phyloP scores from a whole-genome alignment of 2,797 vertebrate genomes.

The Myotis vivesi region DNA sequence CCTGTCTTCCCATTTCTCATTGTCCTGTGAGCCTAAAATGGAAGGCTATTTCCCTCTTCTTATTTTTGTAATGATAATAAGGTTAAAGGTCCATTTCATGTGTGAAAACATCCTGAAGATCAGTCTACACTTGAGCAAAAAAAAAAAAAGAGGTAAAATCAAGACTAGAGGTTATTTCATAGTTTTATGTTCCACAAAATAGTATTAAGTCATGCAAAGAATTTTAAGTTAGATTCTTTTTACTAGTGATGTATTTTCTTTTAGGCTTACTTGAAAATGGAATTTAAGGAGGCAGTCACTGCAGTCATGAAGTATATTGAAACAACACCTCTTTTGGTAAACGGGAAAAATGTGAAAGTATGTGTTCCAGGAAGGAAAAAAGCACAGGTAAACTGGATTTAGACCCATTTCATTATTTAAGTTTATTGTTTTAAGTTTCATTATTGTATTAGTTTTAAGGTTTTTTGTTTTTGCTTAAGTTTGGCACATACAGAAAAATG shows the following conservation, averaged over 20 bases:
- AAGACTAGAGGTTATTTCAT: conserved; percentile 15
- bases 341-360: conserved; percentile 83
- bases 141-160: not conserved
- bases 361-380: conserved; percentile 80
- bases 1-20: not conserved
- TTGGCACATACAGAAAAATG: not conserved
- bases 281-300: conserved; percentile 87
- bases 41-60: not conserved
- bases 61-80: not conserved
- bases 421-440: not conserved
- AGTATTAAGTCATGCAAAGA: not conserved
- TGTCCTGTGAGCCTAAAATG: not conserved
- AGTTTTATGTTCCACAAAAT: conserved; percentile 17
- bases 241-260: conserved; percentile 48
- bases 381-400: conserved; percentile 70
- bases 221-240: conserved; percentile 25
- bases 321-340: conserved; percentile 81
- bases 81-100: not conserved
- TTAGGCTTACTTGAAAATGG: conserved; percentile 90
- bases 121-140: conserved; percentile 12
- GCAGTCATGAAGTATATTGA: conserved; percentile 83
- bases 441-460: conserved; percentile 1
- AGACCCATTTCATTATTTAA: not conserved
- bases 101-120: conserved; percentile 29
- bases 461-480: not conserved